Evolutionary conservation across 2,888 invertebrate genomes (phyloP), one percentile per base, ranked within the genome.

Genomic region (Sicus ferrugineus): DNA sequence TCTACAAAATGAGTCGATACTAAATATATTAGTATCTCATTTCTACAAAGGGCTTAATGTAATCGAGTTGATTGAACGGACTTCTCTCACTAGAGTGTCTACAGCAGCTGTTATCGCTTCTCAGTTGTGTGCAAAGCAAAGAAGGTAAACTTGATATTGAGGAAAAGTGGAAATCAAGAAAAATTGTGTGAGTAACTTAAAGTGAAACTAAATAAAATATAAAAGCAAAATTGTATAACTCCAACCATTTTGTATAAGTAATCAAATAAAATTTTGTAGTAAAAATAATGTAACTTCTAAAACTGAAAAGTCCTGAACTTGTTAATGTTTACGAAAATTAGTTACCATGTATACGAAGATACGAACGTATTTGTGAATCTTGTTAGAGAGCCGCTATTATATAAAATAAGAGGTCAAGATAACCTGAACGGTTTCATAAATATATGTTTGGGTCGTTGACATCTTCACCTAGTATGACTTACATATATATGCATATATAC

Each of bases 101-200:
- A 14, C 16, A 26, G 6, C 9, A 26, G 1, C 23, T 54, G 26
- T 19, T 54, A 26, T 23, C 23, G 28, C 28, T 26, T 14, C n/a
- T 14, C 52, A 54, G 28, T 14, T 54, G 54, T 38, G 62, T 6
- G 21, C 19, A 42, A 62, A 62, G 28, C n/a, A 48, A 34, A 34
- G 9, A 23, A 42, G 38, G 21, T 38, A 61, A 61, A 61, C 38
- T 38, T 30, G 14, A 56, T 21, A 21, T n/a, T 16, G 14, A 56
- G 19, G n/a, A n/a, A n/a, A n/a, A n/a, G n/a, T n/a, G n/a, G n/a
- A 30, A 56, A 23, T 38, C 38, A 62, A 62, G 48, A 23, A 28
- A 48, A 28, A 23, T 62, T 19, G 42, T 28, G 46, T 42, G 46
- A 46, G 62, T 62, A 62, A 31, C 59, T 28, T 34, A 30, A 34